Evolutionary conservation across 2,888 invertebrate genomes (phyloP).

Genomic region (Mermis nigrescens): DNA sequence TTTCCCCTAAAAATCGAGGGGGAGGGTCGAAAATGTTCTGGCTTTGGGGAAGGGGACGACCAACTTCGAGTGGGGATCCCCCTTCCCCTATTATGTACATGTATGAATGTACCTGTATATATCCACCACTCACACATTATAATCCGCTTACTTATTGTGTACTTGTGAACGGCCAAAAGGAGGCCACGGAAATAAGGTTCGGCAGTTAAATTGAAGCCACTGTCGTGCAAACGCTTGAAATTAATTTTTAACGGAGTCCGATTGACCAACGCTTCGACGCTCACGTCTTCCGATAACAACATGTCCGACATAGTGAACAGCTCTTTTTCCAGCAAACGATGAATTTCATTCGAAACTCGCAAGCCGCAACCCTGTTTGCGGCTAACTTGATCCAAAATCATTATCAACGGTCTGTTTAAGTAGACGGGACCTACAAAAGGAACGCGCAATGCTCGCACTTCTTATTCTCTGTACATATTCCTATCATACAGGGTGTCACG

Average conservation of each 20-base stretch:
- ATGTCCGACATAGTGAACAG: constrained; percentile 19
- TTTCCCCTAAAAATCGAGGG: too few relatives aligned
- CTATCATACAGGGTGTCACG: too few relatives aligned
- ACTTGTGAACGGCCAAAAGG: constrained; percentile 9
- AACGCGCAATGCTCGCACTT: too few relatives aligned
- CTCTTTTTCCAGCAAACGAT: constrained; percentile 23
- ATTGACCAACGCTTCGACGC: constrained; percentile 19
- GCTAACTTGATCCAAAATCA: constrained; percentile 27
- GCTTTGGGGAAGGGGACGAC: too few relatives aligned
- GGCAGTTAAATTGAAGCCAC: constrained; percentile 15
- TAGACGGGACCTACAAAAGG: constrained; percentile 17
- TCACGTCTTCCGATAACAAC: constrained; percentile 21
- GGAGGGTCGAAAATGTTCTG: too few relatives aligned
- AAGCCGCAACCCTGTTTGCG: constrained; percentile 15
- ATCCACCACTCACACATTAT: too few relatives aligned
- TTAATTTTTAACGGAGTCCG: constrained; percentile 15
- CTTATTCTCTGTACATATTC: too few relatives aligned
- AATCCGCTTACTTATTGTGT: not conserved
- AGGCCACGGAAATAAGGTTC: constrained; percentile 15
- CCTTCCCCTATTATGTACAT: too few relatives aligned
- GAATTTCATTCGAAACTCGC: constrained; percentile 21
- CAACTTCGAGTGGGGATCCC: too few relatives aligned
- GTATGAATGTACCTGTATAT: too few relatives aligned
- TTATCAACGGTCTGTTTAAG: constrained; percentile 31
- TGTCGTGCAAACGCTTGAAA: constrained; percentile 7